Base-by-base conservation (phyloP, 2,113 vertebrate genomes). In the Leptodactylus fuscus region DNA sequence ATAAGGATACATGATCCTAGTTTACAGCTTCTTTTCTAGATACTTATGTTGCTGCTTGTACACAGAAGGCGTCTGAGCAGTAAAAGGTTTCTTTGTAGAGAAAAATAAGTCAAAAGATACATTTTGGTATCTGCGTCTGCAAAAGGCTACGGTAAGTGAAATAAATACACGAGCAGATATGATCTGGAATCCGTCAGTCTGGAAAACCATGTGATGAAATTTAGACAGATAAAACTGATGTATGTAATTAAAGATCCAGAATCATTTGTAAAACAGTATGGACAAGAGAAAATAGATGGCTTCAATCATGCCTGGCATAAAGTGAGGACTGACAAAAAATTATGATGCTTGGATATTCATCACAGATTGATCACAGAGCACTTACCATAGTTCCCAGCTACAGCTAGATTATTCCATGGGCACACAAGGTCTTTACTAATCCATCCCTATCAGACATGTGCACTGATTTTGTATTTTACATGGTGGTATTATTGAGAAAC, bases 231-330 rank as follows among this genome's bases (percentile, higher is more conserved):
- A 69, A 36, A 69, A 69, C 65, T 36, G 34, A 36, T 36, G 65
- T 38, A 36, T 69, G 20, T 38, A 69, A 69, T 38, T 38, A 69
- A 36, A 69, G 16, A 38, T 69, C 65, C 18, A 38, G 16, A 38
- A 38, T 20, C 65, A 69, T 69, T 38, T 69, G 29, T 38, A 69
- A 69, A 69, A 69, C 65, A 38, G 22, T 36, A 36, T 67, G 62
- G 62, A 67, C 62, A 36, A 32, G 27, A 16, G 29, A 67, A 67
- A 67, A 67, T 67, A 67, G 62, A 67, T 67, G 3, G 27, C 27
- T 65, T 65, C 60, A 29, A 65, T 65, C 27, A 65, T 18, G 62
- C 18, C 16, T 36, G 65, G 65, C 18, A 69, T 38, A 38, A 69
- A 69, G 22, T 34, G 34, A 11, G n/a, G 65, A 38, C 18, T 34